Conservation (phyloP, 2,888 invertebrate species). For the Rapana venosa region DNA sequence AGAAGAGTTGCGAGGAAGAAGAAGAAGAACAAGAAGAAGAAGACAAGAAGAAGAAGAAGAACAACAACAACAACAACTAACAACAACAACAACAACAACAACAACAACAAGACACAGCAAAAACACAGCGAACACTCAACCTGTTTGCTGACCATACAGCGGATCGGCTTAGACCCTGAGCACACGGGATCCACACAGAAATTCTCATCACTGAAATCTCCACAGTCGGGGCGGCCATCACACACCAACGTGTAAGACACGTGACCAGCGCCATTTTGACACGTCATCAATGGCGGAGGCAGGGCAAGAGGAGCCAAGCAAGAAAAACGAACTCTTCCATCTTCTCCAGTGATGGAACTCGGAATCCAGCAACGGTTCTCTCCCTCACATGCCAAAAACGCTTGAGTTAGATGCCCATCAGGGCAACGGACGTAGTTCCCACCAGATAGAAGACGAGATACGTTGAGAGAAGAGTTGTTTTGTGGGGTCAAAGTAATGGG, state of each 20-base stretch:
- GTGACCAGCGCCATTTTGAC: background rate
- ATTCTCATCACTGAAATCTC: slow-evolving; percentile 9
- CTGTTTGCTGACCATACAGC: background rate
- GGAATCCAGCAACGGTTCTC: background rate
- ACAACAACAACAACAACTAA: too few species aligned
- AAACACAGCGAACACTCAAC: background rate
- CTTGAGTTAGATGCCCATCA: background rate
- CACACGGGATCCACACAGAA: slow-evolving; percentile 1
- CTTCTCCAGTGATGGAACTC: background rate
- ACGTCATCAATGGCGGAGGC: background rate
- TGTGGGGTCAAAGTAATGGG: background rate
- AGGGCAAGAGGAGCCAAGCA: background rate
- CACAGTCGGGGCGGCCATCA: background rate
- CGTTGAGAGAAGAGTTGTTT: background rate
- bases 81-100: too few species aligned
- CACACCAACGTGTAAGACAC: slow-evolving; percentile 18
- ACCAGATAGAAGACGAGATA: background rate
- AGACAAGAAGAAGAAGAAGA: too few species aligned
- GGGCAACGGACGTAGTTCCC: background rate
- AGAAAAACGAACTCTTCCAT: background rate
- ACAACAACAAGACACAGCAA: too few species aligned
- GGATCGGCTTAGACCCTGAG: too few species aligned
- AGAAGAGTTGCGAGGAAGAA: too few species aligned
- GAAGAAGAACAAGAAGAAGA: too few species aligned
- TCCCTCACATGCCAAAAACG: background rate